Conservation (phyloP, 2,888 invertebrate genomes). For the Opisthograptis luteolata region DNA sequence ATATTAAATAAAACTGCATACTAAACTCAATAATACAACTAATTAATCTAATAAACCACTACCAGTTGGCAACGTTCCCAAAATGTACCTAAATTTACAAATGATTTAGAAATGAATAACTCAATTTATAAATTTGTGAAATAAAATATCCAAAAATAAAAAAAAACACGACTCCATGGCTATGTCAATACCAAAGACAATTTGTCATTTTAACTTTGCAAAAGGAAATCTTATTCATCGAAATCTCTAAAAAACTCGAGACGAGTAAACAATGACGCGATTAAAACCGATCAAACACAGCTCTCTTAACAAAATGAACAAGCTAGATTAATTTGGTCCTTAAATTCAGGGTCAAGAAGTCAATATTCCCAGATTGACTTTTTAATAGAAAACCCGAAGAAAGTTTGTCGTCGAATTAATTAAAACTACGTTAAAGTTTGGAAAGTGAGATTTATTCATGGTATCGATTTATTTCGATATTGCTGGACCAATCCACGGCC, state of each 20-base stretch:
- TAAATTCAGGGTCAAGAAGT: conserved; percentile 17
- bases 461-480: conserved; percentile 23
- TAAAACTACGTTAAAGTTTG: conserved; percentile 17
- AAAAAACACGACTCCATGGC: no score
- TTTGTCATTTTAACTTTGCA: no score
- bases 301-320: conserved; percentile 16
- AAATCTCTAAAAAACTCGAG: background rate
- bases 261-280: background rate
- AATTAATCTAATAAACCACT: no score
- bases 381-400: conserved; percentile 17
- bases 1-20: no score
- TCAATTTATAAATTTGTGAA: no score
- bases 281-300: conserved; percentile 19
- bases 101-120: no score
- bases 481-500: conserved; percentile 9
- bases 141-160: no score
- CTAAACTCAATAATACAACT: no score
- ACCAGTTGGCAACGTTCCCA: no score
- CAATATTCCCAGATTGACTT: conserved; percentile 17
- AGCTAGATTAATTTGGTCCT: conserved; percentile 12
- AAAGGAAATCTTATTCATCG: background rate
- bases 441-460: conserved; percentile 22
- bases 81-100: no score
- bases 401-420: conserved; percentile 25
- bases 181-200: no score